Conservation (phyloP, 2,113 vertebrate species). For the Plestiodon gilberti region DNA sequence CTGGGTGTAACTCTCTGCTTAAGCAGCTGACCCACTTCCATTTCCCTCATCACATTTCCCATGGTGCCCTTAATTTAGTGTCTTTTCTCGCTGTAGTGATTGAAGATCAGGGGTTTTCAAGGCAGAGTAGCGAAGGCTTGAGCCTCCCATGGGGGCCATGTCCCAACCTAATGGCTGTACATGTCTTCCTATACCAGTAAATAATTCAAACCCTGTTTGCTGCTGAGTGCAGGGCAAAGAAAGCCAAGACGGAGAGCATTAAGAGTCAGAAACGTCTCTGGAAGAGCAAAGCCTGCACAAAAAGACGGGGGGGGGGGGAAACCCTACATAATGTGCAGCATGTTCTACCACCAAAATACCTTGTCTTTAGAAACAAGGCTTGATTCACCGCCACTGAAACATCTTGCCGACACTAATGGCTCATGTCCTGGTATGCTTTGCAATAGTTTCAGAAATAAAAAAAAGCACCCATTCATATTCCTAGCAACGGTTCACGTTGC, state of each 20-base stretch:
- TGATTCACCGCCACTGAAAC: rapidly evolving
- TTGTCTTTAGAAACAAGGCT: constrained; percentile 18
- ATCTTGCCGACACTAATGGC: neutral
- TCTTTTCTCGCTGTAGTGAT: neutral
- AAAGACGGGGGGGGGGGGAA: constrained; percentile 34
- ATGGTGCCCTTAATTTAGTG: neutral
- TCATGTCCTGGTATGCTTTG: constrained; percentile 27
- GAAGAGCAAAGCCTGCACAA: constrained; percentile 34
- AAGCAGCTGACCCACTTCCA: neutral
- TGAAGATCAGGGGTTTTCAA: neutral
- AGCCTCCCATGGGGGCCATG: neutral
- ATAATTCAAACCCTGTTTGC: constrained; percentile 63
- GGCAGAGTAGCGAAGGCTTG: constrained; percentile 11
- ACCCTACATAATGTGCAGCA: constrained; percentile 32
- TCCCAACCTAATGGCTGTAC: constrained; percentile 57
- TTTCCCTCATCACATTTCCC: neutral
- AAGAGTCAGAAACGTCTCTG: constrained; percentile 48
- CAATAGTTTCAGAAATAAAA: rapidly evolving
- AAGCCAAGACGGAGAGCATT: constrained; percentile 34
- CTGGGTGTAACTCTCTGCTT: rapidly evolving
- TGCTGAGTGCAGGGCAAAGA: constrained; percentile 38
- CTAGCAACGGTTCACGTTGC: neutral
- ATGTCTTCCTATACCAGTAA: constrained; percentile 43
- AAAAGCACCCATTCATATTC: neutral
- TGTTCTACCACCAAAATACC: constrained; percentile 41